Evolutionary conservation across 2,797 vertebrate genomes (phyloP).

Genomic region (Pseudocheirus occidentalis): DNA sequence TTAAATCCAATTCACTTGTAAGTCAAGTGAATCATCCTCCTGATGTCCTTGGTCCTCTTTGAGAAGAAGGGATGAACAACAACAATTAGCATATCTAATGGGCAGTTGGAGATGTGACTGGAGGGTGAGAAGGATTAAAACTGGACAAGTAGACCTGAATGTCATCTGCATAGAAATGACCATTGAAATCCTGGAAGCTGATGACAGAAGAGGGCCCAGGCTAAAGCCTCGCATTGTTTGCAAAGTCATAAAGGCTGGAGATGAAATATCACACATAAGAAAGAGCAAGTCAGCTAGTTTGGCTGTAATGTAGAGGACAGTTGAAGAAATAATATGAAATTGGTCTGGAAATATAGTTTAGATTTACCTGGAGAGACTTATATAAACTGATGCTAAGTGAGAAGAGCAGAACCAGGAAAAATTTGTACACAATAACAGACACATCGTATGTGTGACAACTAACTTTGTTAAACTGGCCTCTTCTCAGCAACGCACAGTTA

Average conservation of each 20-base stretch:
- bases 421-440: no score
- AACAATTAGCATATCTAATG: not conserved
- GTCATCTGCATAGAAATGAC: not conserved
- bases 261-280: not conserved
- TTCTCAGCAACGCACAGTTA: no score
- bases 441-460: no score
- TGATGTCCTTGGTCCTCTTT: not conserved
- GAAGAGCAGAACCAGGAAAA: no score
- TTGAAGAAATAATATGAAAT: not conserved
- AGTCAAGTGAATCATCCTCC: not conserved
- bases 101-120: not conserved
- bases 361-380: no score
- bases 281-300: not conserved
- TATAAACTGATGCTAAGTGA: no score
- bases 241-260: not conserved
- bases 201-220: not conserved
- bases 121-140: not conserved
- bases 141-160: not conserved
- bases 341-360: not conserved
- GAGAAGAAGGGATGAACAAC: not conserved
- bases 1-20: not conserved
- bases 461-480: no score
- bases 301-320: not conserved
- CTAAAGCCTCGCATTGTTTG: not conserved
- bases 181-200: not conserved